Conservation (phyloP, 2,888 invertebrate genomes). For the Amphipoea oculea region DNA sequence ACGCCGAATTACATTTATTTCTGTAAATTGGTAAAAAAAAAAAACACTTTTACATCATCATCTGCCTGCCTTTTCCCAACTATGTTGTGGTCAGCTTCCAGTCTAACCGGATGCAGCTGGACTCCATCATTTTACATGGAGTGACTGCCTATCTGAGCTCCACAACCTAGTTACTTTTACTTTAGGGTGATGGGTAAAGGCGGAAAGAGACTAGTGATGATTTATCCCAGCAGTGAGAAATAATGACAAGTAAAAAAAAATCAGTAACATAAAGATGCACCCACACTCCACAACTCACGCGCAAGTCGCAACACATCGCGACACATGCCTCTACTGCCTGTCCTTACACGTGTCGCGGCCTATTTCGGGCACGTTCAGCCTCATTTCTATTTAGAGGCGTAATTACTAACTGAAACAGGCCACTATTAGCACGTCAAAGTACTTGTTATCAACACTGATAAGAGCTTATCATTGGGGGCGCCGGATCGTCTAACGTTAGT, state of each 20-base stretch:
- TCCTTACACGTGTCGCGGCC: slow-evolving; percentile 33
- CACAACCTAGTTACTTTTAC: too few relatives aligned
- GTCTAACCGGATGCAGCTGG: background rate
- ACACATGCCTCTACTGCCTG: background rate
- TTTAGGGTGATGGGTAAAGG: too few relatives aligned
- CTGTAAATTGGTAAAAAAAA: too few relatives aligned
- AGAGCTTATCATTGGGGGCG: slow-evolving; percentile 57
- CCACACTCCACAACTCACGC: background rate
- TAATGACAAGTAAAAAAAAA: too few relatives aligned
- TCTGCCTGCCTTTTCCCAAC: background rate
- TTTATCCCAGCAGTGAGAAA: too few relatives aligned
- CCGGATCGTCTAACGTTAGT: slow-evolving; percentile 51
- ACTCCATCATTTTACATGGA: background rate
- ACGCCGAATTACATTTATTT: too few relatives aligned
- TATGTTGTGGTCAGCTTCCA: background rate
- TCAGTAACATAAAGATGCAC: background rate
- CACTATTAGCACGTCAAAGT: slow-evolving; percentile 45
- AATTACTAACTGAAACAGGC: slow-evolving; percentile 40
- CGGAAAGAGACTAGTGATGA: too few relatives aligned
- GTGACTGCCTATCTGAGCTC: too few relatives aligned
- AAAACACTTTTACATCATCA: too few relatives aligned
- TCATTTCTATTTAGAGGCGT: slow-evolving; percentile 42
- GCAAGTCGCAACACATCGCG: background rate
- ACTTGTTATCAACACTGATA: slow-evolving; percentile 53
- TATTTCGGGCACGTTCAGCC: slow-evolving; percentile 31